Evolutionary conservation across 2,797 vertebrate genomes (phyloP), one percentile per base, ranked within the genome.

Genomic region (Bradypus variegatus): DNA sequence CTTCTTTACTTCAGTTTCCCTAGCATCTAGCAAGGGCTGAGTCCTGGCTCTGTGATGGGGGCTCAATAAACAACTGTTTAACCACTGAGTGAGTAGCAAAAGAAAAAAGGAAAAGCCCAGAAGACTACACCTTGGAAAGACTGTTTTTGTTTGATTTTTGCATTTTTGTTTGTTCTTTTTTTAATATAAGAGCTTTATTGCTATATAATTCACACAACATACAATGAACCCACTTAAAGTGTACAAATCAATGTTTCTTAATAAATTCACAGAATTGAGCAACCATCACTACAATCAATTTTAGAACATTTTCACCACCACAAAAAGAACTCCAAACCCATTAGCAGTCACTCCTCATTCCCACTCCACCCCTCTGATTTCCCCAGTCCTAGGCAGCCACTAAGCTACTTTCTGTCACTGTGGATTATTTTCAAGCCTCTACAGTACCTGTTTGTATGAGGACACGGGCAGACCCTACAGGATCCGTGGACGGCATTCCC

Each of bases 391-490:
- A 31, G 65, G 84, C 31, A 45, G 36, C 31, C 55, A 33, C 45
- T 53, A 36, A 48, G 25, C 18, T 10, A 29, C 36, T 85, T 64
- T 62, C 41, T 27, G 69, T 48, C 45, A 73, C n/a, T 14, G 11
- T 2, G 25, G 60, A 38, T 73, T 25, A 33, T 15, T 23, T 23
- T 48, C 4, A 41, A 72, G 2, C 5, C 50, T 86, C 65, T 60
- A 67, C 83, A 86, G 91, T 96, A 99, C 99, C 98, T 99, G 98
- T 98, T 98, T 90, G 98, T 95, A 23, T 97, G 98, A 27, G 99
- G 99, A 94, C 99, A 99, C 0, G 98, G 98, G 93, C 99, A 99
- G 88, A 97, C 77, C 0, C 53, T 97, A 93, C 99, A 99, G 90
- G 97, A 97, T 77, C 97, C 97, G 21, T 95, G 97, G 93, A 96